Conservation (phyloP, 1,140 invertebrate genomes). For the Bradysia coprophila region DNA sequence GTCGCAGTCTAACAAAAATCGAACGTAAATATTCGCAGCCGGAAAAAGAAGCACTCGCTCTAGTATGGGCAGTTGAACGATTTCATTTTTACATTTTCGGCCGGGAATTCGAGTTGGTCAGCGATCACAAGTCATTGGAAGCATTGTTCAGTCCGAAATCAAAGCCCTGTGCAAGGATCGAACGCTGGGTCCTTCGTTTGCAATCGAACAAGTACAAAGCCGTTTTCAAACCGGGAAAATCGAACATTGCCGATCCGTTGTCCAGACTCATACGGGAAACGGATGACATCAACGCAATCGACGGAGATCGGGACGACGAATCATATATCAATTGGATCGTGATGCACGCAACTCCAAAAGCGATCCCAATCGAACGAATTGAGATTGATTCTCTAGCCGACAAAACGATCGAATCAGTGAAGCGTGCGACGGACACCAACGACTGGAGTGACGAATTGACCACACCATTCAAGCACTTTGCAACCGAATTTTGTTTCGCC, state of each 20-base stretch:
- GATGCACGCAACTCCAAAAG: background rate
- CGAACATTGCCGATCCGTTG: constrained; percentile 7
- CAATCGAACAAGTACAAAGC: constrained; percentile 11
- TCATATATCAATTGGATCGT: constrained; percentile 1
- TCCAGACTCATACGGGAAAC: constrained; percentile 3
- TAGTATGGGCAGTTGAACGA: constrained; percentile 15
- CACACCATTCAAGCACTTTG: constrained; percentile 2
- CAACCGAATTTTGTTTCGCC: constrained; percentile 5
- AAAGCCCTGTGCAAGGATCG: constrained; percentile 9
- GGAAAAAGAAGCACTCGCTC: constrained; percentile 17
- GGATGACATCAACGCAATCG: background rate
- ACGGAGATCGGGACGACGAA: background rate
- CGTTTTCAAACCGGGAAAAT: constrained; percentile 8
- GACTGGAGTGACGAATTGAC: background rate
- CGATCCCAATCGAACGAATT: constrained; percentile 1
- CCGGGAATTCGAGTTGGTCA: constrained; percentile 15
- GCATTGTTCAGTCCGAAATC: constrained; percentile 7
- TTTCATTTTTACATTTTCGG: constrained; percentile 13
- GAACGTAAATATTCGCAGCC: constrained; percentile 22
- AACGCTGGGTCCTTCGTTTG: constrained; percentile 11
- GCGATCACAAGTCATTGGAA: constrained; percentile 16
- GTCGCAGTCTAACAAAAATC: constrained; percentile 13
- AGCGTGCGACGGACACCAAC: background rate
- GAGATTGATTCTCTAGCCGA: background rate
- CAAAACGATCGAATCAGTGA: background rate